Conservation (phyloP, 2,797 vertebrate genomes). For the Pangasius mekongensis region DNA sequence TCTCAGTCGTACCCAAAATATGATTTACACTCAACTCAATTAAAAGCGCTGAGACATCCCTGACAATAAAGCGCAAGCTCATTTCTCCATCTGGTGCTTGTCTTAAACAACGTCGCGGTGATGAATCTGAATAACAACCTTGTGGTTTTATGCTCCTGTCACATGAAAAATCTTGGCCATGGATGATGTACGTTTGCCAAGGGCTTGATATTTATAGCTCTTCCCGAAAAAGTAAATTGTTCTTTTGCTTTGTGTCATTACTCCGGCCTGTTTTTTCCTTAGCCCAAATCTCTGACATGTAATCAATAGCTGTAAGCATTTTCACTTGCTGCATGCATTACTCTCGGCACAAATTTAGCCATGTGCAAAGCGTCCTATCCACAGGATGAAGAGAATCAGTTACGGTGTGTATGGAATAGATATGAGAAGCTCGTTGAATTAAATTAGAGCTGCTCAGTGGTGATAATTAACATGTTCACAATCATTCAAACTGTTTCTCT, state of each 20-base stretch:
- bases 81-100: conserved; percentile 30
- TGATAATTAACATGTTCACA: background rate
- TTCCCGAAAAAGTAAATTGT: conserved; percentile 37
- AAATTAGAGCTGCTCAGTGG: background rate
- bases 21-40: conserved; percentile 17
- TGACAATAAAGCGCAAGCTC: conserved; percentile 8
- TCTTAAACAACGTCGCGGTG: conserved; percentile 26
- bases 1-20: too few relatives aligned
- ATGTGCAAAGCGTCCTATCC: conserved; percentile 1
- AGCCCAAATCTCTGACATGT: conserved; percentile 46
- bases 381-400: conserved; percentile 19
- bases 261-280: conserved; percentile 27
- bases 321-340: conserved; percentile 26
- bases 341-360: conserved; percentile 9
- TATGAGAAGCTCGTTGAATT: background rate
- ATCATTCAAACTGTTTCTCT: background rate
- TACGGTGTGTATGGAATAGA: background rate
- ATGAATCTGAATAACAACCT: conserved; percentile 40
- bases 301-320: conserved; percentile 45
- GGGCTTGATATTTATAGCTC: conserved; percentile 36
- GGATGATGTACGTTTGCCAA: conserved; percentile 25
- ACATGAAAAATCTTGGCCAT: conserved; percentile 16
- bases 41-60: conserved; percentile 4
- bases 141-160: conserved; percentile 33
- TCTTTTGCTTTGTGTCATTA: conserved; percentile 45